Conservation (phyloP, 2,797 vertebrate species). For the Megaceryle alcyon region DNA sequence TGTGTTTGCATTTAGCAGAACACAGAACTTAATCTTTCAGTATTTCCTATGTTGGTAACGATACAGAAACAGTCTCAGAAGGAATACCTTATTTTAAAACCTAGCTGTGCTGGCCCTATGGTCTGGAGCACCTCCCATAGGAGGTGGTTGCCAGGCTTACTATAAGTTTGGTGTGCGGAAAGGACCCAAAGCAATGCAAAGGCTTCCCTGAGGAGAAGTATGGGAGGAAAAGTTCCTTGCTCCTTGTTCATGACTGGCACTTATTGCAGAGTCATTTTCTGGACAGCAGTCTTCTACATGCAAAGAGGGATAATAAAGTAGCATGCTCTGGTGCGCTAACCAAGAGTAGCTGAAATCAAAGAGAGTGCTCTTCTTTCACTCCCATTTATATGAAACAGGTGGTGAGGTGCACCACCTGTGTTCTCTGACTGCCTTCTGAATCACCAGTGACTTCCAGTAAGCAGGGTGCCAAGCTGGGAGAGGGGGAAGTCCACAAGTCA, state of each 20-base stretch:
- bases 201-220: rapidly evolving
- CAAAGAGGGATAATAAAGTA: slow-evolving; percentile 7
- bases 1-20: slow-evolving; percentile 15
- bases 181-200: not conserved
- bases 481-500: not conserved
- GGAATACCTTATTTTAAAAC: not conserved
- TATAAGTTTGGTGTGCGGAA: not conserved
- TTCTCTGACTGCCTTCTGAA: slow-evolving; percentile 1
- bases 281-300: not conserved
- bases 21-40: not conserved
- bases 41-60: slow-evolving; percentile 25
- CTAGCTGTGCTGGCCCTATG: not conserved
- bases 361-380: not conserved
- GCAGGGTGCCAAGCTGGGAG: not conserved
- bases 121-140: not conserved
- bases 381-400: not conserved
- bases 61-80: not conserved
- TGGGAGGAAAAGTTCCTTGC: not conserved
- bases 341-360: not conserved
- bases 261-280: not conserved
- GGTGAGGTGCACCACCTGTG: not conserved
- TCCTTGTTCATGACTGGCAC: not conserved
- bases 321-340: not conserved
- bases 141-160: not conserved
- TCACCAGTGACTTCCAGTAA: not conserved